A percentile compares a stretch with the other conserved stretches of the same genome.
These are phyloP conservation scores for Phoeniculus purpureus DNA, from an alignment of 2,797 vertebrate genomes.

Conservation along the genomic window DNA sequence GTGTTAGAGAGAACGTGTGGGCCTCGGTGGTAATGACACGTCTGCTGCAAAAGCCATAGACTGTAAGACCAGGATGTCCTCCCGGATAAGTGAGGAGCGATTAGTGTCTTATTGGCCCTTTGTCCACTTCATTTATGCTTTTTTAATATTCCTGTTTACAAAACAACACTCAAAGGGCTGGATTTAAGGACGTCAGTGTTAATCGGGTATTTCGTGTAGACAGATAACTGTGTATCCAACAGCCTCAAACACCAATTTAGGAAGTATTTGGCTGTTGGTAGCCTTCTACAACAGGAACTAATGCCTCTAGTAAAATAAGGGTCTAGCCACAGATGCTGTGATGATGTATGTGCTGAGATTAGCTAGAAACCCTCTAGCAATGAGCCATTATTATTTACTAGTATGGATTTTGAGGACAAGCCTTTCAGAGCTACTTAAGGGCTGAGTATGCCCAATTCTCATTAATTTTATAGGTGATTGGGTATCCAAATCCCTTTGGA, in stretches of 20 bases:
- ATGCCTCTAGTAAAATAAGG: background rate
- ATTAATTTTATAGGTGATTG: conserved; percentile 58
- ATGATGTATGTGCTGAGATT: background rate
- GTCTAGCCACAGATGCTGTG: background rate
- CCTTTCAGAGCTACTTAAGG: conserved; percentile 49
- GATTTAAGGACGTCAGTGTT: background rate
- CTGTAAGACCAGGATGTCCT: background rate
- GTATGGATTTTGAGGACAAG: conserved; percentile 14
- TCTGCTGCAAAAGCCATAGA: background rate
- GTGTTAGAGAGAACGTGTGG: background rate
- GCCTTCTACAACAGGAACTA: background rate
- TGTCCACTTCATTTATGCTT: background rate
- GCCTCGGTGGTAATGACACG: background rate
- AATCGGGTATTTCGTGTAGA: background rate
- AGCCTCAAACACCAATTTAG: background rate
- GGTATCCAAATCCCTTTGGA: conserved; percentile 29
- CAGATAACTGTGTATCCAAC: background rate
- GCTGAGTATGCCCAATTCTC: conserved; percentile 38
- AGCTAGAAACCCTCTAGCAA: background rate
- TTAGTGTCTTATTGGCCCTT: background rate
- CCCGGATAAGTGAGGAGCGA: background rate
- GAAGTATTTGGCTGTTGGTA: background rate
- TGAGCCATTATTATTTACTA: conserved; percentile 31
- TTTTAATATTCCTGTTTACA: background rate
- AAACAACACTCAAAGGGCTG: accelerated